These are phyloP conservation scores for Cichlasoma orientale DNA, from an alignment of 2,797 vertebrate genomes.

Conservation along the genomic window DNA sequence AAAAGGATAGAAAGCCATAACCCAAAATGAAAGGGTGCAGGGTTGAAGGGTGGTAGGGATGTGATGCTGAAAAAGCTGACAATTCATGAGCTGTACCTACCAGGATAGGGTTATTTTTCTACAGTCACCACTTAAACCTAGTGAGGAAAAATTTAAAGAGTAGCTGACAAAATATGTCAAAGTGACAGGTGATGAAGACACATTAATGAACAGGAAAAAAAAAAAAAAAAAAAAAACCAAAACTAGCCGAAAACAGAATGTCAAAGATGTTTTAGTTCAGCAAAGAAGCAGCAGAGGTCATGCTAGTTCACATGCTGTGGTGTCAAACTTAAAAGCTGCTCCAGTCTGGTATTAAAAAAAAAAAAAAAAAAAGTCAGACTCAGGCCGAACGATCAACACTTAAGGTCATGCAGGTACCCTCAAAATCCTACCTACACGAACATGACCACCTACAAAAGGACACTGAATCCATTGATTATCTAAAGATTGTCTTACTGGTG, in stretches of 20 bases:
- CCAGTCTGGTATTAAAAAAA: background rate
- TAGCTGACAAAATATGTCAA: slow-evolving; percentile 82
- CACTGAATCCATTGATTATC: background rate
- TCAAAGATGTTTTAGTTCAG: slow-evolving; percentile 49
- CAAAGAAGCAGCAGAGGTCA: slow-evolving; percentile 44
- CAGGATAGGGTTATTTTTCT: slow-evolving; percentile 85
- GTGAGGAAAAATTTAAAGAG: slow-evolving; percentile 86
- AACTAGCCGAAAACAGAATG: slow-evolving; percentile 70
- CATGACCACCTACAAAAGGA: background rate
- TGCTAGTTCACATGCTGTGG: slow-evolving; percentile 29
- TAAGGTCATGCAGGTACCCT: background rate
- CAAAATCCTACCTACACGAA: background rate
- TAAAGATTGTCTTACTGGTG: background rate
- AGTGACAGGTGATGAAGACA: slow-evolving; percentile 77
- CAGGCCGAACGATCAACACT: background rate
- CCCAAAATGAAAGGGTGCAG: background rate
- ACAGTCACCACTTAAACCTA: slow-evolving; percentile 88
- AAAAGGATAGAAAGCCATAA: slow-evolving; percentile 25
- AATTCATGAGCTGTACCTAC: slow-evolving; percentile 85
- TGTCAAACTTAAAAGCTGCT: slow-evolving; percentile 1
- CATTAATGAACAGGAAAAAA: slow-evolving; percentile 70
- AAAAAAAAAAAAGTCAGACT: background rate
- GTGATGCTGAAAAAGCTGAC: slow-evolving; percentile 69
- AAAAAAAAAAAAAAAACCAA: slow-evolving; percentile 17
- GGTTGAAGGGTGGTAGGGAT: background rate